phyloP scores from a whole-genome alignment of 2,888 invertebrate species.

The Microdon myrmicae region DNA sequence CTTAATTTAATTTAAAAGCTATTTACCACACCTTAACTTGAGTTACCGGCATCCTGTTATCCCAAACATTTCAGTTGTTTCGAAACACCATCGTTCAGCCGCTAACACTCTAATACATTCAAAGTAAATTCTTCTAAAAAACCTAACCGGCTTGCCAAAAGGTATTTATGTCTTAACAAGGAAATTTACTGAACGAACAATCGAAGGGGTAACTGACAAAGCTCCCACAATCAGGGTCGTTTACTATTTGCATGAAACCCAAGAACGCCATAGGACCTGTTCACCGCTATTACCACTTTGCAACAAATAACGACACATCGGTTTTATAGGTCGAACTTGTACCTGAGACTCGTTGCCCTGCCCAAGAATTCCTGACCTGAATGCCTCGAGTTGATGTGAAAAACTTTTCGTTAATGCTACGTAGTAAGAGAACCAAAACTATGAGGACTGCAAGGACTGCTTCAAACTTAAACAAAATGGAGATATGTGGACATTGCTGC shows the following conservation, averaged over 20 bases:
- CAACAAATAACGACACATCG: slow-evolving; percentile 42
- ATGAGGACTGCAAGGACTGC: no score
- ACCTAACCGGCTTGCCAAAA: no score
- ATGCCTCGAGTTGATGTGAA: no score
- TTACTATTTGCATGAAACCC: slow-evolving; percentile 37
- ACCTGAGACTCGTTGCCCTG: slow-evolving; percentile 20
- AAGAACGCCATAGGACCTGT: neutral
- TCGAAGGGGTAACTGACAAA: slow-evolving; percentile 27
- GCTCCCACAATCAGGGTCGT: slow-evolving; percentile 15
- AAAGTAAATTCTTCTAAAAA: no score
- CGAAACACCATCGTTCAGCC: no score
- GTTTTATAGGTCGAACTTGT: slow-evolving; percentile 45
- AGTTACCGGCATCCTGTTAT: slow-evolving; percentile 36
- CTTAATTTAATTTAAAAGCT: slow-evolving; percentile 39
- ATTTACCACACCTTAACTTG: slow-evolving; percentile 35
- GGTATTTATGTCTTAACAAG: slow-evolving; percentile 35
- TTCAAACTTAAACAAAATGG: no score
- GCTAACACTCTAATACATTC: no score
- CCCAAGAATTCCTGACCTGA: slow-evolving; percentile 26
- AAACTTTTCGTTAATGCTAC: no score
- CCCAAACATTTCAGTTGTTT: no score
- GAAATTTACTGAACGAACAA: slow-evolving; percentile 40
- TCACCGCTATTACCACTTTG: slow-evolving; percentile 27
- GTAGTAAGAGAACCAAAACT: no score
- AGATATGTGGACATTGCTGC: no score